These are phyloP conservation scores for Zosterops borbonicus DNA, from an alignment of 2,113 vertebrate species.

Conservation along the genomic window DNA sequence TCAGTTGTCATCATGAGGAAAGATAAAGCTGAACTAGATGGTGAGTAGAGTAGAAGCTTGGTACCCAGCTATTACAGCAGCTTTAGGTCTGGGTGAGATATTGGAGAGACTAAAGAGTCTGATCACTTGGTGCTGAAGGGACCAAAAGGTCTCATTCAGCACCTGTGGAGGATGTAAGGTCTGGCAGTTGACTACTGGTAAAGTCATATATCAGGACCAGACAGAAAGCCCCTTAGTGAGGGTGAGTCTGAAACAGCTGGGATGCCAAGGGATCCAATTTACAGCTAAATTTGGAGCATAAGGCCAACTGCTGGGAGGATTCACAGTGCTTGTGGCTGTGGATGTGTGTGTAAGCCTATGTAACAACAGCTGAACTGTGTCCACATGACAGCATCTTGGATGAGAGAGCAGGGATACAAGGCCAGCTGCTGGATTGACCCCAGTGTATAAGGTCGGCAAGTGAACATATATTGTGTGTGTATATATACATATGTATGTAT, in stretches of 20 bases:
- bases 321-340: neutral
- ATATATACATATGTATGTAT: neutral
- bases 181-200: neutral
- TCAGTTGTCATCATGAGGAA: neutral
- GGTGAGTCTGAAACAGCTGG: neutral
- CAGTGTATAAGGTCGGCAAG: neutral
- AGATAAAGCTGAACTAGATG: neutral
- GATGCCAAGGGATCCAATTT: neutral
- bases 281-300: neutral
- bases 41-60: neutral
- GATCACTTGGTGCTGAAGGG: neutral
- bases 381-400: rapidly evolving
- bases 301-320: neutral
- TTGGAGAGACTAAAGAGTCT: neutral
- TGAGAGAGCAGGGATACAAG: neutral
- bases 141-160: neutral
- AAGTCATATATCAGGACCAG: neutral
- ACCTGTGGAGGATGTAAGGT: neutral
- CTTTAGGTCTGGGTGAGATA: neutral
- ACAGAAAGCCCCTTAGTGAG: neutral
- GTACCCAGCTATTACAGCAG: neutral
- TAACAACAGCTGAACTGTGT: neutral
- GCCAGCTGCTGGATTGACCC: neutral
- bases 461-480: neutral
- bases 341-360: no score